Conservation (phyloP, 1,140 invertebrate species). For the Pogonognathellus flavescens region DNA sequence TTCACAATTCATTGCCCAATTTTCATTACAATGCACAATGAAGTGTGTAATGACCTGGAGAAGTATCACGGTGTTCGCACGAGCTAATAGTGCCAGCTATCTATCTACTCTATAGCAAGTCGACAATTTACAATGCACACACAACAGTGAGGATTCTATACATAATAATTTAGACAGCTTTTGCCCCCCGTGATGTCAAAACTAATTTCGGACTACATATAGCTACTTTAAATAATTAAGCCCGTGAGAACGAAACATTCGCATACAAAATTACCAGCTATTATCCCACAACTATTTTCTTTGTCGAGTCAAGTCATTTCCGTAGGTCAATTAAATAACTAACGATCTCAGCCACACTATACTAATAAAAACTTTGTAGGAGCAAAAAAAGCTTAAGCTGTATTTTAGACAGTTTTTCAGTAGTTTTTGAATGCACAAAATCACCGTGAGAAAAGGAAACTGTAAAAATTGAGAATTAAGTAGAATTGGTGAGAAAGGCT, state of each 20-base stretch:
- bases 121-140: neutral
- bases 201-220: constrained; percentile 17
- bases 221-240: constrained; percentile 18
- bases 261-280: neutral
- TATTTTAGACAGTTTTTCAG: constrained; percentile 5
- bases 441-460: constrained; percentile 36
- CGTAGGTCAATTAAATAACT: constrained; percentile 26
- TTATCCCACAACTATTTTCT: constrained; percentile 10
- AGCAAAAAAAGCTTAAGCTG: neutral
- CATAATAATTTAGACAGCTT: constrained; percentile 1
- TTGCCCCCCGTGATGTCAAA: constrained; percentile 14
- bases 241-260: constrained; percentile 20
- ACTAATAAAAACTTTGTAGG: too few species aligned
- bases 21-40: too few species aligned
- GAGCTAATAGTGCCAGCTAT: too few species aligned
- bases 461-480: constrained; percentile 6
- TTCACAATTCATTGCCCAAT: too few species aligned
- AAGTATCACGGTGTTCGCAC: too few species aligned
- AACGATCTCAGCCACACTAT: neutral
- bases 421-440: neutral
- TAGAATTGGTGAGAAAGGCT: constrained; percentile 3
- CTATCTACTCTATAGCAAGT: neutral
- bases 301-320: neutral
- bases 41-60: too few species aligned
- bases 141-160: neutral